These are phyloP conservation scores for Eulithis prunata DNA, from an alignment of 2,888 invertebrate species.

Conservation along the genomic window DNA sequence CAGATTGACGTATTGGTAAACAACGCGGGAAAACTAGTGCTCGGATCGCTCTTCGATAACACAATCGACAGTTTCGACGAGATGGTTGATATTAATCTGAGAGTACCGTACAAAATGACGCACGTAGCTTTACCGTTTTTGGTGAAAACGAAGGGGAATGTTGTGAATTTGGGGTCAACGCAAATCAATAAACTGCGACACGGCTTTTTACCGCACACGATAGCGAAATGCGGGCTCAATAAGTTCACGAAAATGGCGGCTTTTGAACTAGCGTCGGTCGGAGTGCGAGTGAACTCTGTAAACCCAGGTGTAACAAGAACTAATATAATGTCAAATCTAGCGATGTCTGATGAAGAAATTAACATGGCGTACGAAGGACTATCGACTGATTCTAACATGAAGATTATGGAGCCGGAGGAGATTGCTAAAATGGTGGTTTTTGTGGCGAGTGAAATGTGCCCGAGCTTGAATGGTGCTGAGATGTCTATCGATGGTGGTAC, in stretches of 20 bases:
- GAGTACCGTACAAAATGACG: slow-evolving; percentile 89
- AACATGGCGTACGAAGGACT: slow-evolving; percentile 41
- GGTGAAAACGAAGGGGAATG: slow-evolving; percentile 89
- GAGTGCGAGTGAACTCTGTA: slow-evolving; percentile 56
- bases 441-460: slow-evolving; percentile 57
- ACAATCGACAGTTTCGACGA: slow-evolving; percentile 92
- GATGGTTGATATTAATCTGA: slow-evolving; percentile 91
- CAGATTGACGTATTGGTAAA: slow-evolving; percentile 90
- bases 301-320: slow-evolving; percentile 56
- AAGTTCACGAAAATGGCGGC: slow-evolving; percentile 57
- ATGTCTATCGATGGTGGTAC: slow-evolving; percentile 48
- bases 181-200: slow-evolving; percentile 83
- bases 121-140: slow-evolving; percentile 92
- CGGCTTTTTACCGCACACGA: slow-evolving; percentile 53
- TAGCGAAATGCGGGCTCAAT: slow-evolving; percentile 55
- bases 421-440: slow-evolving; percentile 61
- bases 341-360: slow-evolving; percentile 51
- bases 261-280: slow-evolving; percentile 52
- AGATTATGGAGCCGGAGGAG: slow-evolving; percentile 55
- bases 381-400: slow-evolving; percentile 41
- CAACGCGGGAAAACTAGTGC: slow-evolving; percentile 89
- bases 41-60: slow-evolving; percentile 90
- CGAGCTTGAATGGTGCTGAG: slow-evolving; percentile 58
- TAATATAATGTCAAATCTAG: slow-evolving; percentile 50
- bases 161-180: slow-evolving; percentile 95